phyloP scores from a whole-genome alignment of 2,797 vertebrate species.

The Amphiprion clarkii region DNA sequence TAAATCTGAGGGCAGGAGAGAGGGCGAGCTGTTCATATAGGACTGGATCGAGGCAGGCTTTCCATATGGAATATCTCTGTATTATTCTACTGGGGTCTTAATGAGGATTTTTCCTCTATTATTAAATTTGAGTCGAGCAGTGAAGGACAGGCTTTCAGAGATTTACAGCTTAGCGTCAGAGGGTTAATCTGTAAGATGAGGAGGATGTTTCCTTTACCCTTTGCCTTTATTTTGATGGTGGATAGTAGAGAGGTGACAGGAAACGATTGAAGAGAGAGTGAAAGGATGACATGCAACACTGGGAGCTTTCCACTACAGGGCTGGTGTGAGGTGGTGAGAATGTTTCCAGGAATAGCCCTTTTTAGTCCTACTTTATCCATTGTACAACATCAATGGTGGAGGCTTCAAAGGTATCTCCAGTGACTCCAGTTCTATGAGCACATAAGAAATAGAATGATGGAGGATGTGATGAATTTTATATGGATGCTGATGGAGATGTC shows the following conservation, averaged over 20 bases:
- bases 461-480: too few species aligned
- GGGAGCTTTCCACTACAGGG: too few species aligned
- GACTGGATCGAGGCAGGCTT: not conserved
- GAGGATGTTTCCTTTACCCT: not conserved
- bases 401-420: too few species aligned
- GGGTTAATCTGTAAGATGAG: not conserved
- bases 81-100: constrained; percentile 3
- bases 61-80: constrained; percentile 9
- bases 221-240: constrained; percentile 3
- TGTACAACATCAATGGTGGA: too few species aligned
- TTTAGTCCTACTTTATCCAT: too few species aligned
- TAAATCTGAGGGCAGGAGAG: constrained; percentile 30
- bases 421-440: too few species aligned
- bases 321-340: too few species aligned
- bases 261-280: not conserved
- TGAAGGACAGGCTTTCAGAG: not conserved
- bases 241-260: not conserved
- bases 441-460: too few species aligned
- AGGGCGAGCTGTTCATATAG: constrained; percentile 22
- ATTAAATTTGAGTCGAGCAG: constrained; percentile 19
- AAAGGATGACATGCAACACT: not conserved
- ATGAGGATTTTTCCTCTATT: constrained; percentile 12
- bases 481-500: too few species aligned
- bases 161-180: not conserved
- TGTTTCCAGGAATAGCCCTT: too few species aligned